Evolutionary conservation across 1,140 invertebrate species (phyloP), one percentile per base, ranked within the genome.

Genomic region (Drosophila truncata): DNA sequence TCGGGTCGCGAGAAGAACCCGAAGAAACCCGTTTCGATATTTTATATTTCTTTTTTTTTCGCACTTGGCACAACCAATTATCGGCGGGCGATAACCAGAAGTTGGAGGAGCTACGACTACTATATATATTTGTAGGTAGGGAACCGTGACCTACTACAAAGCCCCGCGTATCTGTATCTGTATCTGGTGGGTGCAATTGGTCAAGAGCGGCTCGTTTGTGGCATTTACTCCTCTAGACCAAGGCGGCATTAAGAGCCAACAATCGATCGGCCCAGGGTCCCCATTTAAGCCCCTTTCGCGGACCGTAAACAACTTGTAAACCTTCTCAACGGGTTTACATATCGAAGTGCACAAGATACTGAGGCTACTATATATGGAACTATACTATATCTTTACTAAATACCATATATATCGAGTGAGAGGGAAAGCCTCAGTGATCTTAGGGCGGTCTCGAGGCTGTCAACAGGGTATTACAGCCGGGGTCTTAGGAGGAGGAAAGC

Each of bases 141-240:
- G 42, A 20, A 44, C 44, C 83, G 83, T 88, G 83, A 87, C 83
- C 83, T 88, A 87, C 84, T 84, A 84, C 83, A 88, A 77, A 59
- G 37, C 59, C 67, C 46, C 42, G 25, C 49, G 11, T 31, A 50
- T 31, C 27, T 29, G 27, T 31, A 29, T 29, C 16, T 31, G 44
- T 72, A 74, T 55, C 20, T 55, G 52, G 20, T 83, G 83, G 83
- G 80, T 82, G 80, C 83, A 84, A 88, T 88, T 88, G 67, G 71
- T 44, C 83, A 82, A 73, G 41, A 33, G 84, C 83, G 83, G 83
- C 42, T 42, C 74, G 37, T 88, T 86, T 83, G 67, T 80, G 49
- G 25, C 71, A 63, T 62, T 54, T 74, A 63, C 49, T 74, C 27
- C 31, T 41, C 16, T 25, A 39, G 20, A 25, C 31, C 23, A 8